Evolutionary conservation across 2,888 invertebrate species (phyloP).

Genomic region (Papilio demoleus): DNA sequence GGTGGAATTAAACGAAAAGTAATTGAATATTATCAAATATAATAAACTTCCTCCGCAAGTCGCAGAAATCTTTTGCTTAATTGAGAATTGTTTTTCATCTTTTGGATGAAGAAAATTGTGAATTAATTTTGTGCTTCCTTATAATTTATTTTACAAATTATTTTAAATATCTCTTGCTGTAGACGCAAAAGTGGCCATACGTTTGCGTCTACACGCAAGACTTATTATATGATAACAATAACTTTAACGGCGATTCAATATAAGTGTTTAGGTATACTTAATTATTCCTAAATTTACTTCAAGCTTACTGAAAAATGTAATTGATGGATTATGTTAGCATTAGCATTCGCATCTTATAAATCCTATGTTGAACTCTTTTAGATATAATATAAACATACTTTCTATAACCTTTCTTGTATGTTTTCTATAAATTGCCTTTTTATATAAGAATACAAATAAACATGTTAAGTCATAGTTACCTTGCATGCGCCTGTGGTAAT

Average conservation of each 20-base stretch:
- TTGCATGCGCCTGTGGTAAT: not conserved
- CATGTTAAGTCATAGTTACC: not conserved
- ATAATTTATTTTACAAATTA: not conserved
- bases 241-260: too few species aligned
- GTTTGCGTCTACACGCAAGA: too few species aligned
- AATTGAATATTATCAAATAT: constrained; percentile 37
- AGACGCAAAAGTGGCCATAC: too few species aligned
- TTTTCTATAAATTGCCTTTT: not conserved
- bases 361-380: too few species aligned
- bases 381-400: too few species aligned
- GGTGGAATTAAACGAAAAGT: constrained; percentile 36
- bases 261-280: too few species aligned
- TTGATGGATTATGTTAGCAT: too few species aligned
- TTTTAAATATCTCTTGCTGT: not conserved
- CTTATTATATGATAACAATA: too few species aligned
- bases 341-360: too few species aligned
- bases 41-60: constrained; percentile 28
- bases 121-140: constrained; percentile 7
- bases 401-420: too few species aligned
- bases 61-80: constrained; percentile 32
- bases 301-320: too few species aligned
- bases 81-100: constrained; percentile 17
- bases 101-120: constrained; percentile 23
- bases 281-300: too few species aligned
- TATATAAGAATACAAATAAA: not conserved